These are phyloP conservation scores for Eupithecia abbreviata DNA, from an alignment of 2,888 invertebrate genomes.

Conservation along the genomic window DNA sequence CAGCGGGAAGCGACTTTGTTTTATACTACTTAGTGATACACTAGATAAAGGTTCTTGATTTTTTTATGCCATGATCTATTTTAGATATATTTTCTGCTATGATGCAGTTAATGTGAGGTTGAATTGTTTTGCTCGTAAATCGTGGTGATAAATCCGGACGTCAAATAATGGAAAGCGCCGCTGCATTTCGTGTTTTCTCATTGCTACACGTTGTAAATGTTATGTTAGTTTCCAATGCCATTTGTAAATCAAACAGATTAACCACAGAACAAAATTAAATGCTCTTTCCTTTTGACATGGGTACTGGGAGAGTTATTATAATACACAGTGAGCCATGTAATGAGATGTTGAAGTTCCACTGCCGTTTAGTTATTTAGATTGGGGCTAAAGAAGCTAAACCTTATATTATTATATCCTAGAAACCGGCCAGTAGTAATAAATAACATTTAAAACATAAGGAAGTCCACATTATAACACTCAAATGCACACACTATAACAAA, in stretches of 20 bases:
- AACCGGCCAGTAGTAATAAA: background rate
- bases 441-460: background rate
- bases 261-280: background rate
- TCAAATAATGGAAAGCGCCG: constrained; percentile 21
- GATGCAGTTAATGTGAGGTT: background rate
- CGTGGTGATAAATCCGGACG: constrained; percentile 19
- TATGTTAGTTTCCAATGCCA: background rate
- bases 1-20: no score
- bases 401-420: background rate
- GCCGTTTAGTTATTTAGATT: background rate
- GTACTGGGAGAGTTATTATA: no score
- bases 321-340: no score
- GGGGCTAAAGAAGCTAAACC: background rate
- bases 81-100: background rate
- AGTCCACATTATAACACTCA: background rate
- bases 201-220: constrained; percentile 7
- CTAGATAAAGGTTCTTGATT: background rate
- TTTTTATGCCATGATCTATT: background rate
- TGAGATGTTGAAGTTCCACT: background rate
- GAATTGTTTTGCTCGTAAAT: constrained; percentile 25
- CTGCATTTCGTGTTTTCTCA: constrained; percentile 11
- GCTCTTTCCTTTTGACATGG: background rate
- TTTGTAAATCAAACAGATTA: background rate
- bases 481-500: no score
- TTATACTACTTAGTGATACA: no score